Conservation (phyloP, 2,113 vertebrate species). For the Henicopernis longicauda region DNA sequence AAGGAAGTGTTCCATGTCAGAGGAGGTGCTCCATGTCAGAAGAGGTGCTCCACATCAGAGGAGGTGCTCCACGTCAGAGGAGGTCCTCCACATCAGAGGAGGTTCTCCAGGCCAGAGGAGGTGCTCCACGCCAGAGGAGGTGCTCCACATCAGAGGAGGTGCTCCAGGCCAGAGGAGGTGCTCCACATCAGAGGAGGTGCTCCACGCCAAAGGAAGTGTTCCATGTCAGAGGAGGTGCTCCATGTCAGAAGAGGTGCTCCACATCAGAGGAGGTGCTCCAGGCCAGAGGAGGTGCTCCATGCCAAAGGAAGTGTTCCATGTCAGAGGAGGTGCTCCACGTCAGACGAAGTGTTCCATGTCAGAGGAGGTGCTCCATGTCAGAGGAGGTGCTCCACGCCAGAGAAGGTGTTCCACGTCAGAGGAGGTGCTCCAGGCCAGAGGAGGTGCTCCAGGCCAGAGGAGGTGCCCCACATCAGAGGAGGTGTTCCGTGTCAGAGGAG, state of each 20-base stretch:
- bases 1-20: rapidly evolving
- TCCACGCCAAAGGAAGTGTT: rapidly evolving
- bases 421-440: no score
- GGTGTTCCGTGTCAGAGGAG: rapidly evolving
- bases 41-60: no score
- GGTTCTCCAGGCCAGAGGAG: rapidly evolving
- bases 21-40: background rate
- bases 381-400: no score
- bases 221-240: rapidly evolving
- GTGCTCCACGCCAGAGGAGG: rapidly evolving
- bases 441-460: rapidly evolving
- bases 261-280: no score
- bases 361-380: background rate
- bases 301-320: rapidly evolving
- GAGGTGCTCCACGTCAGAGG: rapidly evolving
- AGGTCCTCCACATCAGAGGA: no score
- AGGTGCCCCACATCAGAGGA: background rate
- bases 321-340: background rate
- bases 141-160: rapidly evolving
- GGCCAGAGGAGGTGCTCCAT: rapidly evolving
- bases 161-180: rapidly evolving
- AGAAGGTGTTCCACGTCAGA: rapidly evolving
- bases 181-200: rapidly evolving
- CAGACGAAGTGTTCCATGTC: rapidly evolving
- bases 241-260: rapidly evolving